Evolutionary conservation across 1,140 invertebrate species (phyloP).

Genomic region (Brachionus plicatilis): DNA sequence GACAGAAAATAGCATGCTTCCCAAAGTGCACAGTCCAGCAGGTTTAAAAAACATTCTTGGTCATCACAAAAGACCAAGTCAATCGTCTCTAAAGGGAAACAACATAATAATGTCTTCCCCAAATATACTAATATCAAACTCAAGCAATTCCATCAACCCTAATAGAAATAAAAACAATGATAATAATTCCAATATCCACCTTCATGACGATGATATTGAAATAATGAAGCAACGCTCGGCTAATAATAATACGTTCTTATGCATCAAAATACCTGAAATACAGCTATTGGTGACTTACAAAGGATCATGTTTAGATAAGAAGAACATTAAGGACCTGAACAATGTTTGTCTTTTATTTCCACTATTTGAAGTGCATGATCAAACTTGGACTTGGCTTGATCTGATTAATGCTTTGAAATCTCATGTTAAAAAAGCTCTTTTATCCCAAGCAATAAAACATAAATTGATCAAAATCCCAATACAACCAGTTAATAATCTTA

Average conservation of each 20-base stretch:
- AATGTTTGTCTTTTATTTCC: conserved; percentile 88
- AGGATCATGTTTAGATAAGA: conserved; percentile 83
- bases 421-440: conserved; percentile 79
- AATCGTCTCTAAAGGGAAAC: conserved; percentile 14
- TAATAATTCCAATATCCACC: background rate
- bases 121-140: background rate
- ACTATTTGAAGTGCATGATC: conserved; percentile 93
- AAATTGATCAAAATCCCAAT: conserved; percentile 22
- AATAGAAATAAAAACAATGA: background rate
- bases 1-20: background rate
- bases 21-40: background rate
- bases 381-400: conserved; percentile 99
- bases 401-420: conserved; percentile 87
- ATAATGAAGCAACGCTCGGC: conserved; percentile 76
- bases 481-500: conserved; percentile 28
- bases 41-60: conserved; percentile 4
- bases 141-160: background rate
- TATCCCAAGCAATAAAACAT: conserved; percentile 65
- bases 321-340: conserved; percentile 90
- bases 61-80: conserved; percentile 11
- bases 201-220: conserved; percentile 17
- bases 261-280: conserved; percentile 92
- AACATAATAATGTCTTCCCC: background rate
- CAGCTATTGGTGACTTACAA: conserved; percentile 84
- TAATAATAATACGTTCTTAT: conserved; percentile 96